Evolutionary conservation across 2,888 invertebrate species (phyloP).

Genomic region (Coenonympha glycerion): DNA sequence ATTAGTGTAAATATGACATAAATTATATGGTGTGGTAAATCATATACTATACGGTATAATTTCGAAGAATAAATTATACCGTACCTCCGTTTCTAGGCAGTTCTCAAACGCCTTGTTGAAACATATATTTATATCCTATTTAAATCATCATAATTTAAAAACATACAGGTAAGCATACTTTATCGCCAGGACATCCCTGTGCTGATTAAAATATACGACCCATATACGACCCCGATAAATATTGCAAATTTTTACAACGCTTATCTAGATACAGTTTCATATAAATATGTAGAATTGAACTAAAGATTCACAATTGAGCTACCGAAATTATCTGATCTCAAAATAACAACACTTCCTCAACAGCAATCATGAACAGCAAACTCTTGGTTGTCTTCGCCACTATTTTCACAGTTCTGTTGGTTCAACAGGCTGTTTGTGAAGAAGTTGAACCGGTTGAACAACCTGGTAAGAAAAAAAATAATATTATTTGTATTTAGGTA

Average conservation of each 20-base stretch:
- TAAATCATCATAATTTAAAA: no score
- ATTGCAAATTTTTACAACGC: background rate
- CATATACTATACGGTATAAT: no score
- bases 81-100: no score
- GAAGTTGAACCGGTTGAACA: background rate
- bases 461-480: no score
- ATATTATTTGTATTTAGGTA: no score
- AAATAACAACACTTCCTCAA: background rate
- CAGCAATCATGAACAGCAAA: conserved; percentile 1
- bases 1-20: no score
- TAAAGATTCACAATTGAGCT: background rate
- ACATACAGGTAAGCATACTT: no score
- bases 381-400: background rate
- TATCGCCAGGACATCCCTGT: background rate
- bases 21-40: no score
- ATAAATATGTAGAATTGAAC: background rate
- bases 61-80: no score
- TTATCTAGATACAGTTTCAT: background rate
- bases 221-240: background rate
- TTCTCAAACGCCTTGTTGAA: no score
- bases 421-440: background rate
- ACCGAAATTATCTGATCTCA: no score
- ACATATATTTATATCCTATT: no score
- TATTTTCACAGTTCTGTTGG: background rate
- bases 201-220: background rate